Conservation (phyloP, 2,113 vertebrate genomes). For the Trinectes maculatus region DNA sequence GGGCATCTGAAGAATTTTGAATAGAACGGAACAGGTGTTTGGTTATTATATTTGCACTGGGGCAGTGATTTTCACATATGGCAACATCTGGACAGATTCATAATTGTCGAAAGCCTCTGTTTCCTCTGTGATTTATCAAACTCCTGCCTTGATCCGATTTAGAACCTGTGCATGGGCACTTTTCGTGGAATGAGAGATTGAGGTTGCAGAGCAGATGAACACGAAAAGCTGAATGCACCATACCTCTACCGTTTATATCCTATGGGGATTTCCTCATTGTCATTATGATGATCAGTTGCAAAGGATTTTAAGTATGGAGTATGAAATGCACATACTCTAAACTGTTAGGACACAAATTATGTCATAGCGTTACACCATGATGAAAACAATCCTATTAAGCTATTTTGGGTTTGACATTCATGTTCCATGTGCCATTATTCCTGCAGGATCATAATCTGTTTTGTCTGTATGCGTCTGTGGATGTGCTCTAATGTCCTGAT, state of each 20-base stretch:
- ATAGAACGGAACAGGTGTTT: not conserved
- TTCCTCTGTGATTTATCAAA: conserved; percentile 17
- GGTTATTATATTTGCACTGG: not conserved
- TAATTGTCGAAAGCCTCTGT: conserved; percentile 9
- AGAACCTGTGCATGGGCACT: conserved; percentile 10
- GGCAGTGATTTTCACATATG: not conserved
- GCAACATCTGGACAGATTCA: conserved; percentile 21
- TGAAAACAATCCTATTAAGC: too few species aligned
- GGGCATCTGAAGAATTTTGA: not conserved
- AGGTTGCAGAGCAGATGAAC: conserved; percentile 38
- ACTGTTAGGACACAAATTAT: not conserved
- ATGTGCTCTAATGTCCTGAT: not conserved
- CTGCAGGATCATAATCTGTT: too few species aligned
- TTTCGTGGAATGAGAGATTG: conserved; percentile 57
- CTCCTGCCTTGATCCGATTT: conserved; percentile 42
- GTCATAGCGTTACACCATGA: too few species aligned
- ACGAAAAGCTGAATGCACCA: conserved; percentile 19
- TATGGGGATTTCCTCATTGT: conserved; percentile 39
- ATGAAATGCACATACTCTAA: not conserved
- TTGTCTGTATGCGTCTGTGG: too few species aligned
- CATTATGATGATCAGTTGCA: conserved; percentile 21
- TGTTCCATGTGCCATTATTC: not conserved
- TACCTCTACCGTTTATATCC: conserved; percentile 19
- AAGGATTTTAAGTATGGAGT: conserved; percentile 32
- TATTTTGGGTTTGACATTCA: too few species aligned